Conservation (phyloP, 2,888 invertebrate genomes). For the Oligia latruncula region DNA sequence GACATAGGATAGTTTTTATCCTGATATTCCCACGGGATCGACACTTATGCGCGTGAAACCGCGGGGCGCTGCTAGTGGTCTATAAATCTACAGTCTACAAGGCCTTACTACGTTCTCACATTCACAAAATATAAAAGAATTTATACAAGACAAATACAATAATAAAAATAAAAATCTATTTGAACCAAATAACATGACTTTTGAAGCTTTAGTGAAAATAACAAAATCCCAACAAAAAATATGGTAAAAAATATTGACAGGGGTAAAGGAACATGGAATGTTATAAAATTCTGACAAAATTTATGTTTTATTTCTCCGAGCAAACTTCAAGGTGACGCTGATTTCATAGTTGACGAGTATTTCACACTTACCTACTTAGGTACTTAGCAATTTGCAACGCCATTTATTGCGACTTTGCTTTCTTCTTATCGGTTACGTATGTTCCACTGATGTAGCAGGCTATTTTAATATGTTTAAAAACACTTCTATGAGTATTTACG, state of each 20-base stretch:
- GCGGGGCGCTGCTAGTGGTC: too few species aligned
- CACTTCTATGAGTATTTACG: not conserved
- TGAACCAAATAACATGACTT: too few species aligned
- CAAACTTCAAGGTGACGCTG: not conserved
- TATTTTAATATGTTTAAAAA: slow-evolving; percentile 1
- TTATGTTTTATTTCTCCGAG: not conserved
- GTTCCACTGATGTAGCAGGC: not conserved
- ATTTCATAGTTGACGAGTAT: not conserved
- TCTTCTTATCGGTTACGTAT: slow-evolving; percentile 16
- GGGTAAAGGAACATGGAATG: not conserved
- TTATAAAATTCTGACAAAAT: not conserved
- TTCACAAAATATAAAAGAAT: too few species aligned
- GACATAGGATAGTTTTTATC: too few species aligned
- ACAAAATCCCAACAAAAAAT: too few species aligned
- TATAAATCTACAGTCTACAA: too few species aligned
- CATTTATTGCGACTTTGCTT: slow-evolving; percentile 4
- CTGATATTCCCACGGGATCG: too few species aligned
- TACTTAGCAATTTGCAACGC: slow-evolving; percentile 2
- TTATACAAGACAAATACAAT: too few species aligned
- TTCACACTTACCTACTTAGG: not conserved
- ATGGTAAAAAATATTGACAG: not conserved
- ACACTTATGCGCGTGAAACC: too few species aligned
- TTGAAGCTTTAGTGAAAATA: not conserved
- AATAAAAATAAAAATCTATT: too few species aligned
- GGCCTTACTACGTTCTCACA: too few species aligned